Base-by-base conservation (phyloP, 1,140 invertebrate species). In the Papilio dardanus region DNA sequence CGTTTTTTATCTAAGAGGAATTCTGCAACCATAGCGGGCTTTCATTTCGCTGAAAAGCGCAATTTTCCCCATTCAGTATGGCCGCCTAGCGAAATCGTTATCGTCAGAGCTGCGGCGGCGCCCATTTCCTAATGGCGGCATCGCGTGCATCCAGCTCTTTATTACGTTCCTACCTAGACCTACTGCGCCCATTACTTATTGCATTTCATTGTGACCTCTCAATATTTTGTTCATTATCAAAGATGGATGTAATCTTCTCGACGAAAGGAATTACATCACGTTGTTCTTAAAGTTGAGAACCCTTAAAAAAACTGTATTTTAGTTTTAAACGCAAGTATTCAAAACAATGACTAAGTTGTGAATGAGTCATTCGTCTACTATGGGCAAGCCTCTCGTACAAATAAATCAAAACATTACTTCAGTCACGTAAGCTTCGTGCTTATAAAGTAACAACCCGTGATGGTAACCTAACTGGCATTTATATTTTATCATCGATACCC, bases 1-100 rank as follows among this genome's bases (percentile, higher is more conserved):
- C 79, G 80, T 86, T 89, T 89, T 89, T 91, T 88, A 87, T 89
- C 82, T 86, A 85, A 78, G 80, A 83, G 81, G 83, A 88, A 87
- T 87, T 84, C 81, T 83, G 86, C 79, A 82, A 83, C 80, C 83
- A 83, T 83, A 79, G 84, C 86, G 81, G 82, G 86, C 86, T 90
- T 91, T 91, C 85, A 89, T 92, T 90, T 90, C 77, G 84, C 83
- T 92, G 87, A 89, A 92, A 92, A 92, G 89, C 87, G 86, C 89
- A 92, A 91, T 92, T 92, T 89, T 92, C 89, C 82, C 87, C 84
- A 87, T 92, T 91, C 88, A 87, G 78, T 87, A 86, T 83, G 81
- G 85, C 87, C 83, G 88, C 83, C 86, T 83, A 81, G 84, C 88
- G 87, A 84, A 91, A 90, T 89, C 87, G 88, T 90, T 91, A 90